These are phyloP conservation scores for Thomomys bottae DNA, from an alignment of 2,113 vertebrate genomes.

Conservation along the genomic window DNA sequence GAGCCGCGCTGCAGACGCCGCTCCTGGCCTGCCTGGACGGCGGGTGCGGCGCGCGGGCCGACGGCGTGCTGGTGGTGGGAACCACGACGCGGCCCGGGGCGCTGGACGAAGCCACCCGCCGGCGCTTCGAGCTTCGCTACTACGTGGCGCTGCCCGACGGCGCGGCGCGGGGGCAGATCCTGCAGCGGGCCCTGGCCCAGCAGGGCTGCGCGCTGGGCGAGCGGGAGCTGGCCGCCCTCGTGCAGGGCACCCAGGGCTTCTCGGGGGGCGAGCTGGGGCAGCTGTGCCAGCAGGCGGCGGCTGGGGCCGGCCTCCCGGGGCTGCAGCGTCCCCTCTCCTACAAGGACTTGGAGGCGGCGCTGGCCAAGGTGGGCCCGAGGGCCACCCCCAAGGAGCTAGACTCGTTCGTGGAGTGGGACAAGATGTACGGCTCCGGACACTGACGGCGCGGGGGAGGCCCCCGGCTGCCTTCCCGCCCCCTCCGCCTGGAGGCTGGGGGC, in stretches of 20 bases:
- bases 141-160: slow-evolving; percentile 91
- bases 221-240: slow-evolving; percentile 90
- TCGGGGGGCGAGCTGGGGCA: slow-evolving; percentile 91
- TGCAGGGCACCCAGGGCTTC: slow-evolving; percentile 94
- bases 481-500: background rate
- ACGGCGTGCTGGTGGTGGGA: slow-evolving; percentile 90
- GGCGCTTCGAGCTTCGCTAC: slow-evolving; percentile 92
- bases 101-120: slow-evolving; percentile 93
- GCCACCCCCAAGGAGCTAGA: slow-evolving; percentile 93
- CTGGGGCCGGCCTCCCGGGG: slow-evolving; percentile 85
- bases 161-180: slow-evolving; percentile 90
- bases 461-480: background rate
- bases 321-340: slow-evolving; percentile 88
- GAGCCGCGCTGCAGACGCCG: slow-evolving; percentile 85
- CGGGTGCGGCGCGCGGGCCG: slow-evolving; percentile 86
- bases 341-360: slow-evolving; percentile 95
- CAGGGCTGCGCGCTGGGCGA: slow-evolving; percentile 92
- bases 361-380: slow-evolving; percentile 93
- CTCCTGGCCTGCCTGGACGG: slow-evolving; percentile 92
- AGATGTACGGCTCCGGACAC: slow-evolving; percentile 90
- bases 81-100: slow-evolving; percentile 92
- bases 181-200: slow-evolving; percentile 90
- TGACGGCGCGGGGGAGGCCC: slow-evolving; percentile 65
- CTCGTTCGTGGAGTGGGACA: slow-evolving; percentile 95
- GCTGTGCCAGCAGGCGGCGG: slow-evolving; percentile 91